These are phyloP conservation scores for Drosophila falleni DNA, from an alignment of 2,888 invertebrate genomes.

Conservation along the genomic window DNA sequence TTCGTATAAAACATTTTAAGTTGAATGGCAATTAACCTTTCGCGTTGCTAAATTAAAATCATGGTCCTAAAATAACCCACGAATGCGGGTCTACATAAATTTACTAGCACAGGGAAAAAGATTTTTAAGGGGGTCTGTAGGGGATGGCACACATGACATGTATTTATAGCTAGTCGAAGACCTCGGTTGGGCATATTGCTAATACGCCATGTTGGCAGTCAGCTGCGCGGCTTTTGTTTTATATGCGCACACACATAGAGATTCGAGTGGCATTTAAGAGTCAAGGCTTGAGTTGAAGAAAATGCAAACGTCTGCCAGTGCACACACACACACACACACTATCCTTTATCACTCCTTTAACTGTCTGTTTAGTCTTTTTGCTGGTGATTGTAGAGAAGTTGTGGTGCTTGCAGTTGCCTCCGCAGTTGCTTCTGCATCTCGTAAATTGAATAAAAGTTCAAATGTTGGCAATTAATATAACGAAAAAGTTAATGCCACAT, in stretches of 20 bases:
- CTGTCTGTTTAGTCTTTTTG: slow-evolving; percentile 38
- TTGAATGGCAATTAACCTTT: slow-evolving; percentile 76
- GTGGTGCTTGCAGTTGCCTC: slow-evolving; percentile 39
- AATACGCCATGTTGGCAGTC: slow-evolving; percentile 66
- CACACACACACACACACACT: slow-evolving; percentile 18
- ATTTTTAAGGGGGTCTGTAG: slow-evolving; percentile 6
- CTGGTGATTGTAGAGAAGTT: slow-evolving; percentile 16
- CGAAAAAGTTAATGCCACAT: slow-evolving; percentile 79
- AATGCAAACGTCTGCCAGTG: slow-evolving; percentile 45
- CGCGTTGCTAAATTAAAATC: slow-evolving; percentile 73
- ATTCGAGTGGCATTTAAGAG: slow-evolving; percentile 38
- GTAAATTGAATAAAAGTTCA: slow-evolving; percentile 85
- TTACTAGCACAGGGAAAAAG: slow-evolving; percentile 3
- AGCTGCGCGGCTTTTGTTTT: slow-evolving; percentile 44
- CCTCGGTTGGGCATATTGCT: slow-evolving; percentile 66
- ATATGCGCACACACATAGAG: slow-evolving; percentile 28
- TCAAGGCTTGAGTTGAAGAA: slow-evolving; percentile 53
- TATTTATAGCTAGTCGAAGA: slow-evolving; percentile 75
- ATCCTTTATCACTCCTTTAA: not conserved
- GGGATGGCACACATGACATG: slow-evolving; percentile 63
- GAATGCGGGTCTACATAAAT: slow-evolving; percentile 63
- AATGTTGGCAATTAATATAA: slow-evolving; percentile 84
- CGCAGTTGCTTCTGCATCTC: slow-evolving; percentile 64
- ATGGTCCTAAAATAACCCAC: slow-evolving; percentile 66
- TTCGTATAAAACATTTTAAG: slow-evolving; percentile 61